Percentiles rank a stretch among this genome's conserved stretches.
Conservation (phyloP, 2,888 invertebrate species). For the Clunio marinus region DNA sequence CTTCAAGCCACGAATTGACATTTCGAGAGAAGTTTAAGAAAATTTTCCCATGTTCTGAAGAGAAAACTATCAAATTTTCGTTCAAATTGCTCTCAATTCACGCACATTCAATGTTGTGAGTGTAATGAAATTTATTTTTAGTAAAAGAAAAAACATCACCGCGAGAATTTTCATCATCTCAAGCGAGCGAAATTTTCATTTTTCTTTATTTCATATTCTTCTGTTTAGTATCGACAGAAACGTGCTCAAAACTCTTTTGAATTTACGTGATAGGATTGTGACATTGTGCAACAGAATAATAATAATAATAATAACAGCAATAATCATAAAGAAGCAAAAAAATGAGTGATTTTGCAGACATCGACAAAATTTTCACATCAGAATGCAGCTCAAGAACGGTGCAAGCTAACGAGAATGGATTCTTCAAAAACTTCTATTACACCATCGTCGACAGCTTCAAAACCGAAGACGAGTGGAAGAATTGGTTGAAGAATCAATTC, state of each 20-base stretch:
- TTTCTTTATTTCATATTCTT: not conserved
- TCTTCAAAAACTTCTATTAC: constrained; percentile 65
- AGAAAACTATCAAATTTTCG: too few species aligned
- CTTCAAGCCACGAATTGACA: too few species aligned
- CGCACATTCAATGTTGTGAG: too few species aligned
- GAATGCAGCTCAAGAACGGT: constrained; percentile 72
- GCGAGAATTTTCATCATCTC: not conserved
- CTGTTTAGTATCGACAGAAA: not conserved
- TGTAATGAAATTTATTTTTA: too few species aligned
- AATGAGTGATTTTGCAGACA: constrained; percentile 17
- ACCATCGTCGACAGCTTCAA: constrained; percentile 53
- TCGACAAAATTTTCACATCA: constrained; percentile 48
- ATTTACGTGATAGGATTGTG: not conserved
- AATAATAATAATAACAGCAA: too few species aligned
- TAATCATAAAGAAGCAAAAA: not conserved
- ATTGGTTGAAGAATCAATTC: constrained; percentile 61
- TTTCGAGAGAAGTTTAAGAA: too few species aligned
- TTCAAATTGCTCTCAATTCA: too few species aligned
- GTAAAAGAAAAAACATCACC: too few species aligned
- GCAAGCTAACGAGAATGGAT: constrained; percentile 69
- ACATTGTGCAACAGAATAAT: too few species aligned
- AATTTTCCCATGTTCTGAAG: too few species aligned
- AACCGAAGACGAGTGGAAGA: constrained; percentile 53
- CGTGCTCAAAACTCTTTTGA: not conserved
- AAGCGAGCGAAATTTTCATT: not conserved